Base-by-base conservation (phyloP, 35 echinoderm and acorn worm species). In the Heliocidaris erythrogramma region DNA sequence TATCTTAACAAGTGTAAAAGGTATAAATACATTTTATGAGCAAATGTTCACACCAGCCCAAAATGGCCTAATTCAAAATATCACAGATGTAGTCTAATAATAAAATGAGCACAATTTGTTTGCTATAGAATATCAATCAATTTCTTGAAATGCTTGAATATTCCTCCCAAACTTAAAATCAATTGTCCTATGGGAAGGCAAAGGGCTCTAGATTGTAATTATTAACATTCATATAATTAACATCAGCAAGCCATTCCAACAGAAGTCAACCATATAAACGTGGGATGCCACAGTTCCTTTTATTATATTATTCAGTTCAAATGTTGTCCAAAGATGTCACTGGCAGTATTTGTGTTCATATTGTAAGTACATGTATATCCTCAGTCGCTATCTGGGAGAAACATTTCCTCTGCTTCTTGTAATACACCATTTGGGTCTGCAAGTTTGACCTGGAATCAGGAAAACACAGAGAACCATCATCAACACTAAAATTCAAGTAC, bases 361-460 rank as follows among this genome's bases (percentile, higher is more conserved):
- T n/a, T 78, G 65, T 69, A 69, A 27, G 16, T 69, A n/a, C n/a
- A n/a, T n/a, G n/a, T 42, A 78, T 27, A 78, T 21, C 18, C 87
- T 98, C 88, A 98, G 61, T 98, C 97, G 53, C 97, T 95, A 47
- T 98, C 97, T 69, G 95, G 96, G 47, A 98, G 94, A 90, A 98
- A 97, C 32, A 93, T 98, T 27, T 98, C 95, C 86, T 97, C 96
- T 27, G 97, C 97, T 91, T 97, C 96, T 95, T 90, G 85, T 11
- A 98, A 93, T 17, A 97, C 97, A 85, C 88, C 95, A 35, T 96
- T 92, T 14, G 97, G 30, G 96, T 98, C 97, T 88, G 56, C n/a
- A 11, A 98, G 94, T 95, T 96, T 97, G 56, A 97, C 50, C 97
- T 98, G 87, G 24, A 90, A 90, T 89, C 8, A 12, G 32, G 1